phyloP scores from a whole-genome alignment of 2,888 invertebrate species.

The Leptarthrus brevirostris region DNA sequence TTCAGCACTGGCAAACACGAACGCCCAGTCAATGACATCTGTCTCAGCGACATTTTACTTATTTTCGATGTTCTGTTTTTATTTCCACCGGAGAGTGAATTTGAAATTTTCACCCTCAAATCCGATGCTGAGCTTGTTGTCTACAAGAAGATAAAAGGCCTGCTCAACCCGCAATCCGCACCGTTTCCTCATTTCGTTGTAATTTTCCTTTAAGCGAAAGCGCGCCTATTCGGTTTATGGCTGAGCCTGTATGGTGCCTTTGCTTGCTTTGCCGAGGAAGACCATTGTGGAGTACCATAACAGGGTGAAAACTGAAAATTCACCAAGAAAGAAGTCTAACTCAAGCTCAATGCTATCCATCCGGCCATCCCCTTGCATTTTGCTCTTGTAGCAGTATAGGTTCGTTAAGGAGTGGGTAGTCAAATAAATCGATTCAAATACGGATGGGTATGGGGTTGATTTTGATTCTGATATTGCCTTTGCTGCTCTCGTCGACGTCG shows the following conservation, averaged over 20 bases:
- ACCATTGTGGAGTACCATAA: background rate
- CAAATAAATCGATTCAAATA: constrained; percentile 26
- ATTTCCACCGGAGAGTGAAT: background rate
- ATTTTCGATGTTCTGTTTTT: background rate
- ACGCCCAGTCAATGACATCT: constrained; percentile 28
- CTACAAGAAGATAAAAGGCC: constrained; percentile 23
- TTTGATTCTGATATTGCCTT: background rate
- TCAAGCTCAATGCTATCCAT: background rate
- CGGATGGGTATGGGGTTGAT: background rate
- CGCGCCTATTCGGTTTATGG: background rate
- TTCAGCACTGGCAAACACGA: background rate
- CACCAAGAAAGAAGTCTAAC: background rate
- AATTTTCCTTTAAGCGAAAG: constrained; percentile 11
- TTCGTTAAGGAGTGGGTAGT: background rate
- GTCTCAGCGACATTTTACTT: background rate
- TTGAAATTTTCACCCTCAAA: constrained; percentile 25
- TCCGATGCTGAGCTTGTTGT: constrained; percentile 8
- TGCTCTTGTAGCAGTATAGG: background rate
- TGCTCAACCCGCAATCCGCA: constrained; percentile 8
- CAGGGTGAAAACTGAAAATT: constrained; percentile 4
- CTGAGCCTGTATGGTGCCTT: background rate
- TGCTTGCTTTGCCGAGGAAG: background rate
- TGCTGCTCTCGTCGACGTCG: background rate
- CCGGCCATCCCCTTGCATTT: background rate
- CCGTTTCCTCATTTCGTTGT: constrained; percentile 3